These are phyloP conservation scores for Ceratina japonica DNA, from an alignment of 1,140 invertebrate genomes.

Conservation along the genomic window DNA sequence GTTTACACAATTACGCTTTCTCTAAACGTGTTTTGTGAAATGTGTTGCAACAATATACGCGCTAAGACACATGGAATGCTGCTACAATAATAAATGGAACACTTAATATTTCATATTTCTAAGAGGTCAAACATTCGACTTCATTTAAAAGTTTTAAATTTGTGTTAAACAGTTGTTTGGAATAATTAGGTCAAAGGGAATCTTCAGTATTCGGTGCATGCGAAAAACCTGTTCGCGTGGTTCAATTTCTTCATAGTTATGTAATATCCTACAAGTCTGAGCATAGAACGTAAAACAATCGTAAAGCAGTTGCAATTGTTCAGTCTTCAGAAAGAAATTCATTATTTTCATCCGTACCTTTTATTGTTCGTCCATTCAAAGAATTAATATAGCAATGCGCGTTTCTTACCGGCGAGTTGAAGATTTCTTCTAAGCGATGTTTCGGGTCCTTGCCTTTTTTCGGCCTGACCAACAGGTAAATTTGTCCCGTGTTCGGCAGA, in stretches of 20 bases:
- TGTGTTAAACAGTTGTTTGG: background rate
- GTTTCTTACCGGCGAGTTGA: constrained; percentile 83
- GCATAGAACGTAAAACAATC: background rate
- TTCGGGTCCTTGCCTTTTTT: constrained; percentile 89
- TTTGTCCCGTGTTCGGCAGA: constrained; percentile 84
- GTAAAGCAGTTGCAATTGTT: too few relatives aligned
- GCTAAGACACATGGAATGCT: background rate
- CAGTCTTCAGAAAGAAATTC: too few relatives aligned
- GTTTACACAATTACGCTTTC: constrained; percentile 9
- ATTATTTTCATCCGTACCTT: too few relatives aligned
- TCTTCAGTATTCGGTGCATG: background rate
- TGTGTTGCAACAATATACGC: background rate
- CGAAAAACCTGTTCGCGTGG: background rate
- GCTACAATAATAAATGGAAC: background rate
- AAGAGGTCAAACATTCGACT: background rate
- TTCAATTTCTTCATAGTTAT: constrained; percentile 13
- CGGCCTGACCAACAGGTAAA: constrained; percentile 88
- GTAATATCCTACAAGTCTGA: background rate
- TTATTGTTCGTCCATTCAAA: background rate
- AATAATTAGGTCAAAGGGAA: background rate
- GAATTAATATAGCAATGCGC: background rate
- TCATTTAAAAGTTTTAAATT: background rate
- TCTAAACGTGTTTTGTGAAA: background rate
- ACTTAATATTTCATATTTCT: too few relatives aligned
- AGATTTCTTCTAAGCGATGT: constrained; percentile 85